Evolutionary conservation across 2,888 invertebrate species (phyloP).

Genomic region (Amblyjoppa fuscipennis): DNA sequence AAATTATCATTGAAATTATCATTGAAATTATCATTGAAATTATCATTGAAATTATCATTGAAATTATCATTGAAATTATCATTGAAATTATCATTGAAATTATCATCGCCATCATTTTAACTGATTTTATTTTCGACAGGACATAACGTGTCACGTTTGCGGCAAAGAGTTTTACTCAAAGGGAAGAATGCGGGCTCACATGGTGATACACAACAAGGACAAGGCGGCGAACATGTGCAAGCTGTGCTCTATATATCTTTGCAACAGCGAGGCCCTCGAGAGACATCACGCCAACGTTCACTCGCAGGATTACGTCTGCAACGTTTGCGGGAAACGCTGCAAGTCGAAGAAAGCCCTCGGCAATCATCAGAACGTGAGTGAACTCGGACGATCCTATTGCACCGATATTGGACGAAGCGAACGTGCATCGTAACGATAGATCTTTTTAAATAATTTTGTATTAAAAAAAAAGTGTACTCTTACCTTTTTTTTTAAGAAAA

Average conservation of each 20-base stretch:
- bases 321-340: slow-evolving; percentile 74
- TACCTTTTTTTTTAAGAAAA: too few species aligned
- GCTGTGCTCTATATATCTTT: slow-evolving; percentile 78
- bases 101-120: too few species aligned
- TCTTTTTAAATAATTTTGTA: too few species aligned
- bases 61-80: too few species aligned
- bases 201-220: slow-evolving; percentile 78
- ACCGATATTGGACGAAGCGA: neutral
- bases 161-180: slow-evolving; percentile 77
- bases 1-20: too few species aligned
- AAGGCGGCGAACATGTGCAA: slow-evolving; percentile 75
- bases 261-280: slow-evolving; percentile 74
- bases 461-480: too few species aligned
- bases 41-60: too few species aligned
- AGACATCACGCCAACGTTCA: slow-evolving; percentile 76
- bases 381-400: too few species aligned
- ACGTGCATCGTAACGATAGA: too few species aligned
- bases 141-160: slow-evolving; percentile 77
- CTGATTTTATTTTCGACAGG: slow-evolving; percentile 68
- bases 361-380: slow-evolving; percentile 78
- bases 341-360: slow-evolving; percentile 78
- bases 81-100: too few species aligned
- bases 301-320: slow-evolving; percentile 76
- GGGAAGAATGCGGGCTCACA: slow-evolving; percentile 78
- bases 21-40: too few species aligned